Conservation (phyloP, 2,113 vertebrate species). For the Clarias batrachus region DNA sequence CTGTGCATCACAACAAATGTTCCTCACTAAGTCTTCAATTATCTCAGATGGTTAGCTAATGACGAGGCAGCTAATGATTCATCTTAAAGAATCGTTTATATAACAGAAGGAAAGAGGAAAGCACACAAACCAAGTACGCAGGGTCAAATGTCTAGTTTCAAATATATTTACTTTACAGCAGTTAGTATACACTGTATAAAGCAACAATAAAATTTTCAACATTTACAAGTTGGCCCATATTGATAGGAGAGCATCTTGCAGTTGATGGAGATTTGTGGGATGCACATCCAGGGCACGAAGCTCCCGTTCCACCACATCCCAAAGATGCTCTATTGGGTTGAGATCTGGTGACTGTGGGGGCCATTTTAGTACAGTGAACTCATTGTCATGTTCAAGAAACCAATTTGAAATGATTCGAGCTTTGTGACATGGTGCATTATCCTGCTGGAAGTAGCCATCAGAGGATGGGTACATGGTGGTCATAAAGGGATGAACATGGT, state of each 20-base stretch:
- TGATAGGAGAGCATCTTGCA: too few species aligned
- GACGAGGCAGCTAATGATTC: not conserved
- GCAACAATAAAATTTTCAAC: not conserved
- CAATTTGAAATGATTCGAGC: too few species aligned
- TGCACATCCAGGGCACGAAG: not conserved
- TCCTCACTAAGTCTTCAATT: not conserved
- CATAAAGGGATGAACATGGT: too few species aligned
- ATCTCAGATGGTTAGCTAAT: not conserved
- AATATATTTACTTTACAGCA: not conserved
- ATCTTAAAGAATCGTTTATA: not conserved
- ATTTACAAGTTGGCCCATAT: not conserved
- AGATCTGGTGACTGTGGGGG: too few species aligned
- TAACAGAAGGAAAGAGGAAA: not conserved
- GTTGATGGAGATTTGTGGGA: too few species aligned
- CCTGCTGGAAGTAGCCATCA: too few species aligned
- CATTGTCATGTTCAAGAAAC: too few species aligned
- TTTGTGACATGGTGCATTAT: too few species aligned
- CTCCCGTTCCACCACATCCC: too few species aligned
- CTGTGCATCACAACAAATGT: not conserved
- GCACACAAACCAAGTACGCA: not conserved
- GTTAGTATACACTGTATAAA: not conserved
- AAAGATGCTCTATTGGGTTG: too few species aligned
- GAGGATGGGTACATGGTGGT: too few species aligned
- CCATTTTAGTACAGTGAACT: too few species aligned
- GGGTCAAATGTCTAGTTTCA: not conserved